Evolutionary conservation across 2,888 invertebrate species (phyloP), one percentile per base, ranked within the genome.

Genomic region (Perithous albicinctus): DNA sequence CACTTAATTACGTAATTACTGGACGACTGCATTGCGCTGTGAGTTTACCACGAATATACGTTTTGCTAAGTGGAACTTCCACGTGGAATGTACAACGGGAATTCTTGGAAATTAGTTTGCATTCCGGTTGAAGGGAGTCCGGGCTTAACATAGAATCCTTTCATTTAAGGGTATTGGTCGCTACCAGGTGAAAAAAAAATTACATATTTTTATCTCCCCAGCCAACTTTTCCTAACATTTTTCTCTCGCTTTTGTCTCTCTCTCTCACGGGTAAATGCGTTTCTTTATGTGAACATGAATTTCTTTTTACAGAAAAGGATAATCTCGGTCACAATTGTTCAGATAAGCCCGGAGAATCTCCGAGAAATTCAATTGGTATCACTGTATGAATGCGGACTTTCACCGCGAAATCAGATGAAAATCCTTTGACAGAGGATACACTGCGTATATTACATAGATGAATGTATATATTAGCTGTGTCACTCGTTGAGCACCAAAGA

Each of bases 21-120:
- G 56, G 18, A 67, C 38, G 38, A 48, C 73, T 73, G 67, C 73
- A 78, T 61, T 78, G 61, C 48, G 48, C 18, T 29, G n/a, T 12
- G 72, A 67, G 72, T 23, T 73, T 41, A 66, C 78, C 59, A 46
- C 48, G 72, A 73, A 66, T 63, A 35, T 54, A 64, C 29, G 51
- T 59, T 59, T 59, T 15, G 29, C 54, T 15, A 35, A 32, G 56
- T 32, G 15, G 56, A 32, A 32, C 18, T 35, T 15, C 12, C 8
- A 26, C 10, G 10, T 23, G 26, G 43, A 51, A 63, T 35, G 7
- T 41, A n/a, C n/a, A 35, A 51, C 46, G 46, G 56, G 2, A 32
- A 15, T 7, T 35, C 15, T 3, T 15, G 15, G 8, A 59, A 59
- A 59, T 29, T 32, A 4, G 2, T 32, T 32, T 59, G 32, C 32